A percentile compares a stretch with the other conserved stretches of the same genome.
phyloP scores from a whole-genome alignment of 1,140 invertebrate genomes.

The Hycleus cichorii region DNA sequence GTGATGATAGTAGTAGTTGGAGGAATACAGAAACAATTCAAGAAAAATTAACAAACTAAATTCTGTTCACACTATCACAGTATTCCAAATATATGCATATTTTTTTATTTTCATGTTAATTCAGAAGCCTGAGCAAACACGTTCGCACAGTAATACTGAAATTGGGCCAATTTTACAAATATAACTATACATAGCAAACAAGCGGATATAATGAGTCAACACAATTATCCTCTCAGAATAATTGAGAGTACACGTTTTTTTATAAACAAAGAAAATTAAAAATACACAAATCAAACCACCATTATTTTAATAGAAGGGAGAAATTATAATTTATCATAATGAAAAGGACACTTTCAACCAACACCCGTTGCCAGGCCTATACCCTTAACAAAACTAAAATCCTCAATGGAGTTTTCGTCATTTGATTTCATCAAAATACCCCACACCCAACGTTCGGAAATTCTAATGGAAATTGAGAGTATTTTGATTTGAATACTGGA shows the following conservation, averaged over 20 bases:
- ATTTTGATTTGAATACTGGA: not conserved
- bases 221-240: not conserved
- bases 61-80: conserved; percentile 20
- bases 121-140: conserved; percentile 13
- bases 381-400: no score
- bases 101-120: no score
- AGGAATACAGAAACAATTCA: no score
- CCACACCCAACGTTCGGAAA: no score
- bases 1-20: no score
- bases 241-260: no score
- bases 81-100: conserved; percentile 7
- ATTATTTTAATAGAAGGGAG: not conserved
- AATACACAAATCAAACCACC: not conserved
- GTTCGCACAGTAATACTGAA: conserved; percentile 18
- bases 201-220: not conserved
- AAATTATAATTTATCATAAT: not conserved
- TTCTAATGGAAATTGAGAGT: not conserved
- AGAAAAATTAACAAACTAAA: conserved; percentile 6
- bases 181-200: not conserved
- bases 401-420: no score
- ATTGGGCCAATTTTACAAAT: conserved; percentile 2
- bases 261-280: conserved; percentile 1
- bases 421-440: no score
- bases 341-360: conserved; percentile 12
- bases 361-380: conserved; percentile 9